Evolutionary conservation across 2,797 vertebrate species (phyloP).

Genomic region (Podargus strigoides): DNA sequence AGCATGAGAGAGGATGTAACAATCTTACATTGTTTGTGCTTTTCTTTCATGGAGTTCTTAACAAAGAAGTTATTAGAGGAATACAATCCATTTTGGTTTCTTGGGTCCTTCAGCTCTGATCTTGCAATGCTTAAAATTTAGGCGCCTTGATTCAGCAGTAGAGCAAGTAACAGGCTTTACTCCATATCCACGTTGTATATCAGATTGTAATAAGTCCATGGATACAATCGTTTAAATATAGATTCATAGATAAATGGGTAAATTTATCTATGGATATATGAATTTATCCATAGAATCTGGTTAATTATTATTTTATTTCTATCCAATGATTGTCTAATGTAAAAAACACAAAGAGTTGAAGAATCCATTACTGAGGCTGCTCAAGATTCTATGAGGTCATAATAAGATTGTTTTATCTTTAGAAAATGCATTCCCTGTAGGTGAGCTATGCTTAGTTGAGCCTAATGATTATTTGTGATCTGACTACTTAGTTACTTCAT

Average conservation of each 20-base stretch:
- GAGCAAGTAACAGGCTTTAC: neutral
- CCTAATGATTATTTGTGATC: neutral
- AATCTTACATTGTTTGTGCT: neutral
- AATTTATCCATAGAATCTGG: neutral
- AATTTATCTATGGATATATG: neutral
- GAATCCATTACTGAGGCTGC: neutral
- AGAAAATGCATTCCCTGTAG: neutral
- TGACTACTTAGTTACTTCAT: neutral
- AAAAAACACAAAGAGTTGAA: neutral
- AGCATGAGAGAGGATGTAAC: neutral
- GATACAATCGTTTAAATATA: neutral
- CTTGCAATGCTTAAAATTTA: neutral
- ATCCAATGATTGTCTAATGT: neutral
- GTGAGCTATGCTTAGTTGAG: neutral
- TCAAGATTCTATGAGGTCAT: neutral
- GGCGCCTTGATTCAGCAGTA: neutral
- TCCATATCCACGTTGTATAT: neutral
- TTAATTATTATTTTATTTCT: neutral
- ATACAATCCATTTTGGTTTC: neutral
- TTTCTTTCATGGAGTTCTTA: neutral
- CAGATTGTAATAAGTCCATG: neutral
- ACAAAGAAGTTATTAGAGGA: neutral
- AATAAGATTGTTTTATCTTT: neutral
- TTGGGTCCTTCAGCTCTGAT: neutral
- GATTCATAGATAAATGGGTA: neutral